phyloP scores from a whole-genome alignment of 2,113 vertebrate genomes.

The Paedocypris sp. region DNA sequence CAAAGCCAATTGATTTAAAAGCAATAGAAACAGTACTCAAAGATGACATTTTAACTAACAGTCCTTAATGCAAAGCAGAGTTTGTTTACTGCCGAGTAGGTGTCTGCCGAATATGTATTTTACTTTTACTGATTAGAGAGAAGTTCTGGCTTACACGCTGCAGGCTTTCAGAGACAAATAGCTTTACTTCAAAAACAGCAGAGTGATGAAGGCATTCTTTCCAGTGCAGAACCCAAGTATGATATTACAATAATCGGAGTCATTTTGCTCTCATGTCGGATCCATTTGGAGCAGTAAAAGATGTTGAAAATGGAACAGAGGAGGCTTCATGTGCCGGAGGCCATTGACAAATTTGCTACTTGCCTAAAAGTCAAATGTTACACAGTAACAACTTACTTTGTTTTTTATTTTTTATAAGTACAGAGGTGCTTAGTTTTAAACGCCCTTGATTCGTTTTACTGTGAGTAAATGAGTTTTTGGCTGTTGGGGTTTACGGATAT shows the following conservation, averaged over 20 bases:
- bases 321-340: not conserved
- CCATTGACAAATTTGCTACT: too few species aligned
- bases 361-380: too few species aligned
- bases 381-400: too few species aligned
- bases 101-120: conserved; percentile 31
- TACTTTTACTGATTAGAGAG: conserved; percentile 28
- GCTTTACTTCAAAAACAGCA: conserved; percentile 19
- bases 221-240: conserved; percentile 19
- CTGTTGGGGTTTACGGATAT: too few species aligned
- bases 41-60: conserved; percentile 41
- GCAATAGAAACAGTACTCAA: conserved; percentile 37
- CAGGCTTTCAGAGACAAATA: conserved; percentile 15
- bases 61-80: conserved; percentile 40
- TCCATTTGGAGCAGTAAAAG: conserved; percentile 5
- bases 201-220: conserved; percentile 20
- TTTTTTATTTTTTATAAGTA: too few species aligned
- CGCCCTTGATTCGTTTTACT: too few species aligned
- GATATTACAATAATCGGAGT: conserved; percentile 16
- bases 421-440: too few species aligned
- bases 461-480: too few species aligned
- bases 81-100: conserved; percentile 29
- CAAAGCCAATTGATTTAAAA: conserved; percentile 46
- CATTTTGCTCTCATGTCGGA: conserved; percentile 4
- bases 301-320: conserved; percentile 9
- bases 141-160: conserved; percentile 11